phyloP scores from a whole-genome alignment of 1,140 invertebrate genomes.

The Lordiphosa mommai region DNA sequence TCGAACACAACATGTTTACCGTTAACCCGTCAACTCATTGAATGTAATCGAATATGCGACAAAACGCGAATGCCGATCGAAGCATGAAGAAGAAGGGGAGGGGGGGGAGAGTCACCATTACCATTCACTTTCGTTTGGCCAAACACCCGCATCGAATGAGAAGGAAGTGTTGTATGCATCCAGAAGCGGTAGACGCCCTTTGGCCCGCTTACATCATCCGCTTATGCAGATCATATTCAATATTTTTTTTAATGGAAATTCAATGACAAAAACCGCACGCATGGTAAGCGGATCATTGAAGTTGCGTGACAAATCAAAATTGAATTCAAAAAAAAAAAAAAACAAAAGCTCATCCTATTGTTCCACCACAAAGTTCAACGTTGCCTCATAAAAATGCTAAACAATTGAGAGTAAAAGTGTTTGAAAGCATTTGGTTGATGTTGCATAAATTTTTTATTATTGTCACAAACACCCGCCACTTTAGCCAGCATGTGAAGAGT shows the following conservation, averaged over 20 bases:
- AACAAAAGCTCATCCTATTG: slow-evolving; percentile 20
- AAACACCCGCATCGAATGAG: background rate
- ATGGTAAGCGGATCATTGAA: slow-evolving; percentile 47
- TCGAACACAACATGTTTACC: slow-evolving; percentile 1
- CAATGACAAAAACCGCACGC: background rate
- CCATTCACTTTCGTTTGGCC: slow-evolving; percentile 27
- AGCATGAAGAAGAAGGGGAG: slow-evolving; percentile 8
- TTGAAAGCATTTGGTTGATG: slow-evolving; percentile 31
- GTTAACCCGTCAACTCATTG: slow-evolving; percentile 20
- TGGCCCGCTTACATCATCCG: slow-evolving; percentile 3
- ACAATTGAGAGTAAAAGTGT: slow-evolving; percentile 68
- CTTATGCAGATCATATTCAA: background rate
- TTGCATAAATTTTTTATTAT: slow-evolving; percentile 10
- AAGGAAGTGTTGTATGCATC: background rate
- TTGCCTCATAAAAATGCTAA: slow-evolving; percentile 37
- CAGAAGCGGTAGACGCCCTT: background rate
- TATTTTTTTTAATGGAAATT: background rate
- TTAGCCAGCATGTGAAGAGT: slow-evolving; percentile 3
- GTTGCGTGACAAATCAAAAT: slow-evolving; percentile 28
- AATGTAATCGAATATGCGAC: slow-evolving; percentile 43
- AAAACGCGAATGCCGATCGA: background rate
- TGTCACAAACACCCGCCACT: background rate
- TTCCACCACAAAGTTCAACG: background rate
- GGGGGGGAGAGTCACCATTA: background rate
- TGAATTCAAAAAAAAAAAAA: background rate